Base-by-base conservation (phyloP, 2,797 vertebrate species). In the Gymnocypris eckloni region DNA sequence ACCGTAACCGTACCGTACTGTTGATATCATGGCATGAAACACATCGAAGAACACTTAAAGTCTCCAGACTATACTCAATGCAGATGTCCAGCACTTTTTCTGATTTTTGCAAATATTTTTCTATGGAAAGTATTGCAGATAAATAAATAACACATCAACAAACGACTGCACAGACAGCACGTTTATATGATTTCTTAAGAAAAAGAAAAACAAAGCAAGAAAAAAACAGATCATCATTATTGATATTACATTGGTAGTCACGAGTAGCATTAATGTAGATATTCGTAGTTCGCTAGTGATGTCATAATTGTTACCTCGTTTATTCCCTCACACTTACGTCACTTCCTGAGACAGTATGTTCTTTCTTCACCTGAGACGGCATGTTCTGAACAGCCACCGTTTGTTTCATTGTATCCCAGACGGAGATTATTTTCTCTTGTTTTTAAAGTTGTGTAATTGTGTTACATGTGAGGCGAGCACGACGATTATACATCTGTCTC, bases 31-130 rank as follows among this genome's bases (percentile, higher is more conserved):
- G 84, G 85, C 84, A 86, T 70, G 83, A 82, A 81, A 84, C 87
- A 85, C 83, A 64, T 71, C 22, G 54, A 88, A 56, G 59, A 84
- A 81, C 86, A 77, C 78, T 50, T 76, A 22, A 48, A 88, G 87
- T 90, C 75, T 87, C 81, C 86, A 87, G 88, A 87, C 61, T 81
- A 87, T 84, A 86, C 90, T 90, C 88, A 88, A 43, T 71, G 56
- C 73, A 78, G 75, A 86, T 71, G 75, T 83, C 80, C 75, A 78
- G 80, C 80, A 86, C 80, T 78, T 83, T 82, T 75, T 50, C 76
- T 50, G 81, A 86, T 90, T 88, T 92, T 91, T 91, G 89, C 88
- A 89, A 89, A 90, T 92, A 92, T 92, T 92, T 92, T 92, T 92
- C 90, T 92, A 92, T 88, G 90, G 87, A 90, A 90, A 81, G 79